A percentile compares a stretch with the other conserved stretches of the same genome.
Conservation (phyloP, 2,797 vertebrate species). For the Thunnus albacares region DNA sequence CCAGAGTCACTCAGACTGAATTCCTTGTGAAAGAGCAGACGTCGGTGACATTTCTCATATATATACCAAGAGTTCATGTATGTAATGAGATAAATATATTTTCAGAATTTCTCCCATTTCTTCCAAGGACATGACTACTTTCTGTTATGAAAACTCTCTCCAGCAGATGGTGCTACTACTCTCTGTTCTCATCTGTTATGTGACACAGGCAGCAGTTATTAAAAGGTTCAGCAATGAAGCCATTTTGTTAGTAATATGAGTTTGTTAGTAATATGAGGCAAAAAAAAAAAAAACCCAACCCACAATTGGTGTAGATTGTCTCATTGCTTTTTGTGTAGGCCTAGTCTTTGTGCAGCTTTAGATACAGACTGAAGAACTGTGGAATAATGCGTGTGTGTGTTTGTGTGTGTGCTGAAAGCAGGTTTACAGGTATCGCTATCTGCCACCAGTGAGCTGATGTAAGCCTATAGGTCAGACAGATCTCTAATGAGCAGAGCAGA, state of each 20-base stretch:
- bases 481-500: constrained; percentile 71
- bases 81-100: not conserved
- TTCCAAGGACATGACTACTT: not conserved
- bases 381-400: constrained; percentile 4
- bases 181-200: constrained; percentile 33
- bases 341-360: constrained; percentile 5
- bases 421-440: constrained; percentile 28
- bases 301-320: constrained; percentile 12
- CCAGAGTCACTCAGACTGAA: not conserved
- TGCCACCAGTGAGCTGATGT: constrained; percentile 49
- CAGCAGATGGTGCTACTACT: constrained; percentile 79
- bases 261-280: constrained; percentile 45
- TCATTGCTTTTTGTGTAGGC: constrained; percentile 22
- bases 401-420: constrained; percentile 4
- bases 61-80: not conserved
- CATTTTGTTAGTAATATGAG: constrained; percentile 57
- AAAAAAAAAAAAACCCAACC: not conserved
- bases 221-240: constrained; percentile 46
- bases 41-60: not conserved
- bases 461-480: constrained; percentile 71
- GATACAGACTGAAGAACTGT: constrained; percentile 5
- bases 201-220: constrained; percentile 26
- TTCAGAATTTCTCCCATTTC: not conserved
- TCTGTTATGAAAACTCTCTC: constrained; percentile 21
- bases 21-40: not conserved